Evolutionary conservation across 1,140 invertebrate species (phyloP).

Genomic region (Pogonomyrmex barbatus): DNA sequence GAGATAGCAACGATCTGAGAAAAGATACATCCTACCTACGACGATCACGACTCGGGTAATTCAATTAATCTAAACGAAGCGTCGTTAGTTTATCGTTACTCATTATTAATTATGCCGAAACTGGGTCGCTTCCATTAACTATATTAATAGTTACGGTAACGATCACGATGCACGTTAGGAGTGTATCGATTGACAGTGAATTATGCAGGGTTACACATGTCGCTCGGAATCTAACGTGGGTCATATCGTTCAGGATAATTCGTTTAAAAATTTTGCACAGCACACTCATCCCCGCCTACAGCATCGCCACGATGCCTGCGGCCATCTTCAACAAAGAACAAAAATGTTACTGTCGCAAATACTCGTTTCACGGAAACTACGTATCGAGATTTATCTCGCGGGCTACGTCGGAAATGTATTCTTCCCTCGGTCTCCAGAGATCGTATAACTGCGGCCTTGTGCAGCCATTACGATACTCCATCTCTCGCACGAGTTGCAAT

Average conservation of each 20-base stretch:
- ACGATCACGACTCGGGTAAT: slow-evolving; percentile 18
- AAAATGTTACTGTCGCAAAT: neutral
- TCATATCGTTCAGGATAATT: neutral
- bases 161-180: slow-evolving; percentile 11
- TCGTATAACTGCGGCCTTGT: neutral
- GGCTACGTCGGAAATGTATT: slow-evolving; percentile 11
- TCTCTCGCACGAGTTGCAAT: slow-evolving; percentile 14
- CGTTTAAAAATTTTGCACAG: neutral
- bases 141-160: slow-evolving; percentile 43
- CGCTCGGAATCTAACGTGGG: neutral
- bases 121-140: slow-evolving; percentile 55
- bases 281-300: too few relatives aligned
- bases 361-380: neutral
- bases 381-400: neutral
- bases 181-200: slow-evolving; percentile 31
- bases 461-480: neutral
- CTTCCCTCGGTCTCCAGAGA: neutral
- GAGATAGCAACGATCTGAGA: neutral
- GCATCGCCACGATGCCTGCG: too few relatives aligned
- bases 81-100: too few relatives aligned
- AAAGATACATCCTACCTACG: neutral
- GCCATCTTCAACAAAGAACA: too few relatives aligned
- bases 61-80: slow-evolving; percentile 56
- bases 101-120: slow-evolving; percentile 45
- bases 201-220: neutral